Conservation (phyloP, 2,113 vertebrate genomes). For the Labeo rohita region DNA sequence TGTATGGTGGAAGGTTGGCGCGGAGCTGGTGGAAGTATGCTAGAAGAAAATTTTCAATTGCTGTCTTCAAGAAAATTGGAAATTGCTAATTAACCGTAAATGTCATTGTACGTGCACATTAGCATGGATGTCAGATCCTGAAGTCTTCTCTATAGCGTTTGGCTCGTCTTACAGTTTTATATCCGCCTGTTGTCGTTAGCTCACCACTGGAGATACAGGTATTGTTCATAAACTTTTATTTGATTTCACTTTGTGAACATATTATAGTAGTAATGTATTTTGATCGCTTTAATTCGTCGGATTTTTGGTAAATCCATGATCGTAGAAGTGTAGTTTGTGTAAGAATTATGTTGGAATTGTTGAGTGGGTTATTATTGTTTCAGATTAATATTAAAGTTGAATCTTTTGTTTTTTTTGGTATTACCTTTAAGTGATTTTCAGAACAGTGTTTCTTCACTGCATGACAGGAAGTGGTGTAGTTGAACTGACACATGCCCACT, state of each 20-base stretch:
- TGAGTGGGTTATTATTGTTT: not conserved
- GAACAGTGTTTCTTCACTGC: not conserved
- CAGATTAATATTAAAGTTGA: not conserved
- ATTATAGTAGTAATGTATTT: not conserved
- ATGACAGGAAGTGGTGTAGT: not conserved
- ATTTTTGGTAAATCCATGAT: not conserved
- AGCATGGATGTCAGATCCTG: not conserved
- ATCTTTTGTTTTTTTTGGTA: not conserved
- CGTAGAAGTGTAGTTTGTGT: not conserved
- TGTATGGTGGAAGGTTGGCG: constrained; percentile 68
- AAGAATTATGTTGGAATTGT: not conserved
- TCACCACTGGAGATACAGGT: not conserved
- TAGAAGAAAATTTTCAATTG: not conserved
- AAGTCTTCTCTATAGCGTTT: not conserved
- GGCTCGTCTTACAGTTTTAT: not conserved
- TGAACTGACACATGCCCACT: not conserved
- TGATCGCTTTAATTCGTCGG: not conserved
- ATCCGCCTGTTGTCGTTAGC: constrained; percentile 24
- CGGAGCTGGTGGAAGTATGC: constrained; percentile 59
- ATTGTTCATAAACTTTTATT: constrained; percentile 6
- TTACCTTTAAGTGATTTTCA: not conserved
- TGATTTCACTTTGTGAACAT: not conserved
- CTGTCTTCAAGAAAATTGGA: not conserved
- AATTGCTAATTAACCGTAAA: not conserved
- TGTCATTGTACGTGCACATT: not conserved